Base-by-base conservation (phyloP, 92 coral and sea anemone genomes). In the Scolanthus callimorphus region DNA sequence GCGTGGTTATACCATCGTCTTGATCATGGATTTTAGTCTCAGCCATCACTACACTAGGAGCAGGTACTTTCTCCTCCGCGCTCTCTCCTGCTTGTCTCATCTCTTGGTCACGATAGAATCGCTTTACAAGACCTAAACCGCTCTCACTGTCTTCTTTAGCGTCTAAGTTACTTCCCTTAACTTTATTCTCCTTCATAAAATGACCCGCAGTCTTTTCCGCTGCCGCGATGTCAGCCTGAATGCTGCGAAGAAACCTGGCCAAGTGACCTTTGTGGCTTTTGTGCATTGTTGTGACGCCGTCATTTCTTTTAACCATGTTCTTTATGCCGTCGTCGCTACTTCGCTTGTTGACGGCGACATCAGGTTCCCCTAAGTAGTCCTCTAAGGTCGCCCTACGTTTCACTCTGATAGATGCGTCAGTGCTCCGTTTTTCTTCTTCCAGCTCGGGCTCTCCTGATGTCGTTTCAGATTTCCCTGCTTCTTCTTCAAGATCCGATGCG, bases 21-120 rank as follows among this genome's bases (percentile, higher is more conserved):
- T 34, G 6, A 46, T 46, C 52, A 10, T 9, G 52, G 52, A 46
- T 19, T 11, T 11, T 46, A 46, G 11, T 20, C 23, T 49, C 51
- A 19, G 60, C 39, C 27, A 34, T 23, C 34, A 25, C 48, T 26
- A 75, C 73, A 81, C 88, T 76, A 80, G 87, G 77, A 76, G 69
- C 78, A 73, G 88, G 73, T 49, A 76, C 69, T 53, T 46, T 46
- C 4, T 9, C 11, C 6, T 6, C 41, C 41, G 41, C 41, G 8
- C 15, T 34, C 23, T 46, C 69, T 9, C 80, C 56, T 22, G 69
- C 43, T 34, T 66, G 73, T 26, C 62, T 62, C 74, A 69, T 65
- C 65, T 87, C 78, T 47, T 87, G 96, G 34, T 82, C 96, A 44
- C 90, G 85, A 69, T 88, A 88, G 53, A 88, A 88, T 20, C 90